Evolutionary conservation across 2,888 invertebrate species (phyloP).

Genomic region (Uloborus plumipes): DNA sequence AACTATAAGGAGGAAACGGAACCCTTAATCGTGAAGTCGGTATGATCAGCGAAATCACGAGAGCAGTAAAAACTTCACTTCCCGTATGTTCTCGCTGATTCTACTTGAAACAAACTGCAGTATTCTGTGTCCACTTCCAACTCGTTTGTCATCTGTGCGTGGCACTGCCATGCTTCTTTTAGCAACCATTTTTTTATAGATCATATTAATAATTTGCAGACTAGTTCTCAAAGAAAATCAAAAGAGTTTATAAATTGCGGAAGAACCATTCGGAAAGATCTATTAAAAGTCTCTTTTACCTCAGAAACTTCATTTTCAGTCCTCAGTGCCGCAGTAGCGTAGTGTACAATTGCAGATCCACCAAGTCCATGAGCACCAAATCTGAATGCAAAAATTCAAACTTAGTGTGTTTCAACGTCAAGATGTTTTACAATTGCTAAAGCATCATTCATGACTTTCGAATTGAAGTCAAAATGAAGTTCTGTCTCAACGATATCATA

Average conservation of each 20-base stretch:
- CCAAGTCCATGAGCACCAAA: slow-evolving; percentile 39
- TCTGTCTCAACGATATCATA: neutral
- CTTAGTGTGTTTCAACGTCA: too few relatives aligned
- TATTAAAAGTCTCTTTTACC: slow-evolving; percentile 8
- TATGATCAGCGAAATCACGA: too few relatives aligned
- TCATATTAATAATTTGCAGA: neutral
- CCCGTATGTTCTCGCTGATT: too few relatives aligned
- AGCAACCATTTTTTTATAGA: too few relatives aligned
- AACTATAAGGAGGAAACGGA: too few relatives aligned
- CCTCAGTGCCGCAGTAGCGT: slow-evolving; percentile 33
- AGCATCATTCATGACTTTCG: too few relatives aligned
- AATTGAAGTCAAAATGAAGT: too few relatives aligned
- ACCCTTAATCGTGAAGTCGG: too few relatives aligned
- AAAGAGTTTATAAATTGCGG: neutral
- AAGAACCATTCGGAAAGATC: neutral
- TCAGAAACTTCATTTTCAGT: slow-evolving; percentile 46
- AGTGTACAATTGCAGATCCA: slow-evolving; percentile 33
- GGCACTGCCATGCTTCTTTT: too few relatives aligned
- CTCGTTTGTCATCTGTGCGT: too few relatives aligned
- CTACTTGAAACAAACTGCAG: neutral
- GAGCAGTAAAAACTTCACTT: too few relatives aligned
- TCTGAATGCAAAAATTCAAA: slow-evolving; percentile 14
- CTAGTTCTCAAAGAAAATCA: neutral
- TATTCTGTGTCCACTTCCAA: neutral
- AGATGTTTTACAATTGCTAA: too few relatives aligned